phyloP scores from a whole-genome alignment of 2,888 invertebrate species.

The Tinea pellionella region DNA sequence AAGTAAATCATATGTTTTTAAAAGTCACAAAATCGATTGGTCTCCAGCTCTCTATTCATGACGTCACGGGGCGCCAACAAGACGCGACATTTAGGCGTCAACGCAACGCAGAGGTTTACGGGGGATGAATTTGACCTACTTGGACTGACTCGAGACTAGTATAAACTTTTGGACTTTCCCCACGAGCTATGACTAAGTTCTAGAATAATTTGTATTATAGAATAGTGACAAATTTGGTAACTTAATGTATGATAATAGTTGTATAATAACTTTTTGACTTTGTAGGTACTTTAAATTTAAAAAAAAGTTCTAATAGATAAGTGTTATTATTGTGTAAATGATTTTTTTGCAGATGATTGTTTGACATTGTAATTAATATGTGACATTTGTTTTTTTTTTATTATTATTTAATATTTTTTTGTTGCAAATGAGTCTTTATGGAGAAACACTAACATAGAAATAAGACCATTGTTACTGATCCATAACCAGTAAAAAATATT shows the following conservation, averaged over 20 bases:
- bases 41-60: slow-evolving; percentile 20
- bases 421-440: too few species aligned
- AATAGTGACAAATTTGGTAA: not conserved
- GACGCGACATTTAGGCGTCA: slow-evolving; percentile 51
- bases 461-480: too few species aligned
- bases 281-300: too few species aligned
- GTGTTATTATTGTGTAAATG: too few species aligned
- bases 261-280: not conserved
- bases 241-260: not conserved
- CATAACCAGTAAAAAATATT: too few species aligned
- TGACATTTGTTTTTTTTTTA: too few species aligned
- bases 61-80: slow-evolving; percentile 45
- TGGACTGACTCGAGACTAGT: not conserved
- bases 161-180: not conserved
- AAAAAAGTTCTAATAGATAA: too few species aligned
- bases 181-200: not conserved
- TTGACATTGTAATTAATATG: too few species aligned
- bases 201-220: not conserved
- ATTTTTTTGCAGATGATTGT: too few species aligned
- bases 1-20: not conserved
- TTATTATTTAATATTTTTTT: too few species aligned
- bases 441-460: too few species aligned
- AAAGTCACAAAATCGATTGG: not conserved
- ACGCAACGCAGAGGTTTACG: slow-evolving; percentile 22
- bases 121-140: slow-evolving; percentile 9